These are phyloP conservation scores for Apantesis nais DNA, from an alignment of 2,888 invertebrate genomes.

Conservation along the genomic window DNA sequence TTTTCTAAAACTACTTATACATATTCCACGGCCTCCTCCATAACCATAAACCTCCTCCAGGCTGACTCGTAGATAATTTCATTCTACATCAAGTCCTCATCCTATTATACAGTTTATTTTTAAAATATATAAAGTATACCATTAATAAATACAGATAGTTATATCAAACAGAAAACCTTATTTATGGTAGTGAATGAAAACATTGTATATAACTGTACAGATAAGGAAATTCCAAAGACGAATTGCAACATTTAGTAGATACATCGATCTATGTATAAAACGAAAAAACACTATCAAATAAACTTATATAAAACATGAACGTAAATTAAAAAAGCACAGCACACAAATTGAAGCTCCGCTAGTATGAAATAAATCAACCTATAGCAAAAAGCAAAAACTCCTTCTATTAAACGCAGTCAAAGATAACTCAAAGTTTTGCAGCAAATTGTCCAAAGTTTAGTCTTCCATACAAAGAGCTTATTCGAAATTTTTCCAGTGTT, in stretches of 20 bases:
- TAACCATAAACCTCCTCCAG: neutral
- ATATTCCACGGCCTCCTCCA: too few relatives aligned
- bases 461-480: slow-evolving; percentile 11
- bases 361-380: neutral
- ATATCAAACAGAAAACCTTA: too few relatives aligned
- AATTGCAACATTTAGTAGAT: neutral
- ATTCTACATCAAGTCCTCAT: neutral
- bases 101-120: too few relatives aligned
- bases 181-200: too few relatives aligned
- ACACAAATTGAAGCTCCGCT: neutral
- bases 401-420: neutral
- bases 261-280: neutral
- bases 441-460: slow-evolving; percentile 10
- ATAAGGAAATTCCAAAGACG: neutral
- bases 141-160: too few relatives aligned
- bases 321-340: neutral
- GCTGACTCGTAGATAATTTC: neutral
- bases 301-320: neutral
- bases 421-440: neutral
- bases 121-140: too few relatives aligned
- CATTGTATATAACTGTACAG: neutral
- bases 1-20: too few relatives aligned
- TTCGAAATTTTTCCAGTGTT: slow-evolving; percentile 28
- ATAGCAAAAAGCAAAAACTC: slow-evolving; percentile 2
- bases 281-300: neutral